phyloP scores from a whole-genome alignment of 2,888 invertebrate genomes.

The Ceraclea dissimilis region DNA sequence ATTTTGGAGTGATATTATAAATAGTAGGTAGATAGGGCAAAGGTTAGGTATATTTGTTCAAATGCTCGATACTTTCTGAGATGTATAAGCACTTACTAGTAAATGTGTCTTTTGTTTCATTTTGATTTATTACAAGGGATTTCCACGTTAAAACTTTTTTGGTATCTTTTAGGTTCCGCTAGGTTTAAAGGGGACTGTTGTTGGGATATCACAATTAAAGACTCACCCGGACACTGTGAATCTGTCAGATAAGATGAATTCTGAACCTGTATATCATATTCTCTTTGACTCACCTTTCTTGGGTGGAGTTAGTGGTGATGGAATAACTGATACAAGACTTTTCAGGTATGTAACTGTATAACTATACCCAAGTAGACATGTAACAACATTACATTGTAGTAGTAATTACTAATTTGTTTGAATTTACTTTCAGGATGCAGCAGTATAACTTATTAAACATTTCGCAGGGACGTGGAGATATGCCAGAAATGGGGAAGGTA shows the following conservation, averaged over 20 bases:
- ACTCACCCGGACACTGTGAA: conserved; percentile 40
- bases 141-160: too few relatives aligned
- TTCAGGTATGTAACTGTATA: conserved; percentile 33
- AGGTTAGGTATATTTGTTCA: too few relatives aligned
- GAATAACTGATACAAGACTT: conserved; percentile 34
- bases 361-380: too few relatives aligned
- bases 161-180: conserved; percentile 60
- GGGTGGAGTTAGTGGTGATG: conserved; percentile 47
- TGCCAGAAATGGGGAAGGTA: not conserved
- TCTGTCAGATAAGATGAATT: conserved; percentile 45
- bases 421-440: conserved; percentile 37
- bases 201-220: conserved; percentile 51
- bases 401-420: not conserved
- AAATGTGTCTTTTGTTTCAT: too few relatives aligned
- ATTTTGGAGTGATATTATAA: too few relatives aligned
- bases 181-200: conserved; percentile 77
- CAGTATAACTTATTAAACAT: conserved; percentile 39
- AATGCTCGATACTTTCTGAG: too few relatives aligned
- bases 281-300: conserved; percentile 72
- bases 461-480: conserved; percentile 37
- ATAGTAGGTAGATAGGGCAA: too few relatives aligned
- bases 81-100: too few relatives aligned
- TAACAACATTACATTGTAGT: not conserved
- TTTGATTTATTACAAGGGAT: too few relatives aligned
- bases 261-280: conserved; percentile 64